Base-by-base conservation (phyloP, 2,797 vertebrate species). In the Melanotaenia boesemani region DNA sequence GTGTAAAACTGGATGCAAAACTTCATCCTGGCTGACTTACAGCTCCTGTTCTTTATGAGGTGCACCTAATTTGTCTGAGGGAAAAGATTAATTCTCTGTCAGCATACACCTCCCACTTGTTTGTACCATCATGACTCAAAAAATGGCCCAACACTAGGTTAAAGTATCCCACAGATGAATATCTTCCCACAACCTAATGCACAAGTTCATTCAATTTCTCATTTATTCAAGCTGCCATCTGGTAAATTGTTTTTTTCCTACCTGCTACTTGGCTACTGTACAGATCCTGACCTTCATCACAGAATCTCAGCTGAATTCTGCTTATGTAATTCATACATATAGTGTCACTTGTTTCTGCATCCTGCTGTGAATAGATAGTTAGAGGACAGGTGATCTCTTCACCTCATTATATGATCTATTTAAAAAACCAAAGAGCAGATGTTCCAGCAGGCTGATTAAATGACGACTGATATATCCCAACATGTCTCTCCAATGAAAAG, bases 391-490 rank as follows among this genome's bases (percentile, higher is more conserved):
- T 63, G 76, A 22, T 4, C 69, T 85, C 79, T 66, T 87, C 85
- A 78, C 72, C 83, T 86, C 81, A 82, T 90, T 89, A 81, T 76
- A 71, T 77, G 77, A 86, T 89, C 80, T 86, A 87, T 92, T 91
- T 86, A 86, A 87, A 87, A 86, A 85, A 67, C 48, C 63, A 28
- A 71, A 74, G 82, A 87, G 80, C 86, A 88, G 85, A 91, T 87
- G 90, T 86, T 79, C 28, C 16, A 26, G 76, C 46, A 62, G 72
- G 70, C 81, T 90, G 88, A 92, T 87, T 87, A 87, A 89, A 91
- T 82, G 87, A 91, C 67, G 82, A 80, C 88, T 80, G 82, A 83
- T 75, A 62, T 77, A 69, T 32, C 65, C 77, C 74, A 67, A 81
- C 32, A 55, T 70, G 59, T 41, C 32, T 81, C 69, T 74, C 75